Evolutionary conservation across 2,888 invertebrate genomes (phyloP), one percentile per base, ranked within the genome.

Genomic region (Lymantria monacha): DNA sequence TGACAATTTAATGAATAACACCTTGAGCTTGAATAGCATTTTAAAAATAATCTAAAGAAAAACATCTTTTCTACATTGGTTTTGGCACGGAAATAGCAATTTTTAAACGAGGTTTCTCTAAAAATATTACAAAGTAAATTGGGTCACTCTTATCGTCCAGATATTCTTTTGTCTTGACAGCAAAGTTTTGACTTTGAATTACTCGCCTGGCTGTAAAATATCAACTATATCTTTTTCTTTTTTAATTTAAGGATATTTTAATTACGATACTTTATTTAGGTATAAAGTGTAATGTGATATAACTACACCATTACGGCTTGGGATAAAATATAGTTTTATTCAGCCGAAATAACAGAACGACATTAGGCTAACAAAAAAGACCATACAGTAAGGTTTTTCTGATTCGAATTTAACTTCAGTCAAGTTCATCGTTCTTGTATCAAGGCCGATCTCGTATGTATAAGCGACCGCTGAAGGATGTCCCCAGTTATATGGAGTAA

Each of bases 391-490:
- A 22, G 22, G 22, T 22, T 22, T 22, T 22, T 22, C 22, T 22
- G 22, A 22, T 22, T 22, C 22, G 5, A 22, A 59, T 60, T 64
- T 64, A 53, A 62, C 53, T 56, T 55, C 48, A 55, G 47, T 44
- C 52, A 58, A 62, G 64, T 60, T 64, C 66, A 60, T 64, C 57
- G 66, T 53, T 64, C 66, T 60, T 49, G 48, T 58, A 56, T 52
- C 57, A 64, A 64, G 62, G 66, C 53, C 58, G 51, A 36, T 38
- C 14, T 53, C 52, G 60, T 63, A 57, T 63, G 51, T 57, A 48
- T 51, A 36, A 55, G 55, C 49, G 56, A 46, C 5, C 51, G 41
- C 44, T 22, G 22, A 52, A 62, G 66, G 51, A 66, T 53, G 60
- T 58, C 56, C 56, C 46, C 51, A 52, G 51, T 49, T 57, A 58